These are phyloP conservation scores for Cylloceria caligata DNA, from an alignment of 2,888 invertebrate genomes.

Conservation along the genomic window DNA sequence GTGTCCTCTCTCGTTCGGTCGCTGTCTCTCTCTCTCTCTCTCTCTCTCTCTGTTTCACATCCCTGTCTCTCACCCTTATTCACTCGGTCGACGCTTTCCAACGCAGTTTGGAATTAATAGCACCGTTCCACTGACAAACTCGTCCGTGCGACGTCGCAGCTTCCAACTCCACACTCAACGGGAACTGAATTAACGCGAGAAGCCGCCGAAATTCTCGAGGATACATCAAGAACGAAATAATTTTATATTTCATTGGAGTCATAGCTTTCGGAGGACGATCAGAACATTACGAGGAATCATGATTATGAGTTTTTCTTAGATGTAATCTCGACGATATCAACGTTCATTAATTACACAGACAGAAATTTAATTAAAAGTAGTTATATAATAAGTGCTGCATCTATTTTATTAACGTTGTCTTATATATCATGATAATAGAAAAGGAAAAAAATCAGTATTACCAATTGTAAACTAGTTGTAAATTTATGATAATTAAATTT, in stretches of 20 bases:
- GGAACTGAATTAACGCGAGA: slow-evolving; percentile 78
- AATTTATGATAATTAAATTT: no score
- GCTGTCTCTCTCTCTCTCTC: slow-evolving; percentile 4
- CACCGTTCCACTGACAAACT: slow-evolving; percentile 78
- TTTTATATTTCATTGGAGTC: slow-evolving; percentile 40
- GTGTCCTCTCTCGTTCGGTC: slow-evolving; percentile 17
- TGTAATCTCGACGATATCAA: background rate
- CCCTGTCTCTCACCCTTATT: slow-evolving; percentile 60
- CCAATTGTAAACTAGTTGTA: no score
- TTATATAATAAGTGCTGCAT: no score
- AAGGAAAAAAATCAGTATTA: no score
- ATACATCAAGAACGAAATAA: slow-evolving; percentile 52
- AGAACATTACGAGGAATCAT: background rate
- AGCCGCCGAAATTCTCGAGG: slow-evolving; percentile 73
- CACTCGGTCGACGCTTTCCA: slow-evolving; percentile 69
- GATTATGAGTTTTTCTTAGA: background rate
- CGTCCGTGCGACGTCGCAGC: slow-evolving; percentile 72
- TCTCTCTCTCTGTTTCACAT: slow-evolving; percentile 23
- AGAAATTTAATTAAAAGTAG: no score
- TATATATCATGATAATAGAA: no score
- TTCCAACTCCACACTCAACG: slow-evolving; percentile 63
- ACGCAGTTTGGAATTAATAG: slow-evolving; percentile 80
- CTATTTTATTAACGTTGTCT: no score
- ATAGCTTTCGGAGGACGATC: slow-evolving; percentile 1
- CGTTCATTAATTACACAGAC: background rate